Base-by-base conservation (phyloP, 1,140 invertebrate species). In the Achatina immaculata region DNA sequence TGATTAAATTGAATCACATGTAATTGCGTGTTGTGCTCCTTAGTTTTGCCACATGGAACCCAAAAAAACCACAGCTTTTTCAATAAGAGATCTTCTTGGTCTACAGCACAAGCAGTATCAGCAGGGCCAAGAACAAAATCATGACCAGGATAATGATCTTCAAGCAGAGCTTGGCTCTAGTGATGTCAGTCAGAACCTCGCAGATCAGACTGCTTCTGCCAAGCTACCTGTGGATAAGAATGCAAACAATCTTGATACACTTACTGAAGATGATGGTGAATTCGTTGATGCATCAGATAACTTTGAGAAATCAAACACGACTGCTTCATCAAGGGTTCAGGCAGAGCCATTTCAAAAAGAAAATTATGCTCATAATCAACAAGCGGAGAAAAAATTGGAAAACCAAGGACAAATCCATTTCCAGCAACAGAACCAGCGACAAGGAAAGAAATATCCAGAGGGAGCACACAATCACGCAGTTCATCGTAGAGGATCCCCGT, bases 61-160 rank as follows among this genome's bases (percentile, higher is more conserved):
- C 16, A 78, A 68, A 68, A 78, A 78, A 28, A 45, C 76, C 14
- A 78, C 76, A 45, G 76, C 76, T 1, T 78, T 78, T 68, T 78
- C 76, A 14, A 78, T 78, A 31, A 19, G 76, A 31, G 76, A 78
- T 62, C 43, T 78, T 7, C 36, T 78, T 19, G 76, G 76, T 48
- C 28, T 78, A 31, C 58, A 68, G 28, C 51, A 38, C 2, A 74
- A 36, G 51, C 72, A 74, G 36, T 43, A 74, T 34, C 72, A 51
- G 21, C 2, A 45, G n/a, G 16, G 9, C 16, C 72, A 51, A 7
- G 38, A 71, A 28, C 43, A 28, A 2, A 51, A 36, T 14, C 19
- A 48, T 4, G 36, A 38, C 19, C 16, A 21, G 40, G 68, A 40
- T 71, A 31, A 28, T 42, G 66, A 69, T 38, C 34, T 24, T 28